phyloP scores from a whole-genome alignment of 2,113 vertebrate genomes.

The Deroptyus accipitrinus region DNA sequence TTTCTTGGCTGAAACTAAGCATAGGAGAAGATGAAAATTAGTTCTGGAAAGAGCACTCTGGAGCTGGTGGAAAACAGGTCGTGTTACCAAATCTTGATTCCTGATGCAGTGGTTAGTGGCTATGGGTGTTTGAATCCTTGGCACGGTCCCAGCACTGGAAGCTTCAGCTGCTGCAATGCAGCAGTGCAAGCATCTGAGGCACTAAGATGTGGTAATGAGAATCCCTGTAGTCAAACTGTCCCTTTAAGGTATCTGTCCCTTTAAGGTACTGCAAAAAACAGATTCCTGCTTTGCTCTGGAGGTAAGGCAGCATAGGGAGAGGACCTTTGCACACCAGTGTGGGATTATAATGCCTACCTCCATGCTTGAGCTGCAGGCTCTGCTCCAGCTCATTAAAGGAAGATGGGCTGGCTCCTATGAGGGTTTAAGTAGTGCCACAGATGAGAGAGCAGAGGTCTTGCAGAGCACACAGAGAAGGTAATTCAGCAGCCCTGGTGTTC shows the following conservation, averaged over 20 bases:
- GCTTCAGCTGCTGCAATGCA: not conserved
- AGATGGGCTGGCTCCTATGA: accelerated
- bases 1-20: slow-evolving; percentile 17
- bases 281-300: not conserved
- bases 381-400: not conserved
- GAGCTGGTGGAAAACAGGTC: slow-evolving; percentile 47
- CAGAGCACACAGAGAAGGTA: not conserved
- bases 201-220: not conserved
- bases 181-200: not conserved
- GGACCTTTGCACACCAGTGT: not conserved
- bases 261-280: not conserved
- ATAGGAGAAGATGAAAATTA: slow-evolving; percentile 13
- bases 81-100: slow-evolving; percentile 39
- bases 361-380: not conserved
- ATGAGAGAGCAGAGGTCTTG: not conserved
- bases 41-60: not conserved
- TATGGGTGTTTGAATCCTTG: not conserved
- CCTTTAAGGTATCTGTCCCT: not conserved
- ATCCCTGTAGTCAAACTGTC: not conserved
- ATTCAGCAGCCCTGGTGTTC: not conserved
- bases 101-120: not conserved
- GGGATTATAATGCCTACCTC: not conserved
- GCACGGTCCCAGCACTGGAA: not conserved
- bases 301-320: not conserved
- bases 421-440: not conserved